phyloP scores from a whole-genome alignment of 2,113 vertebrate genomes.

The Suricata suricatta region DNA sequence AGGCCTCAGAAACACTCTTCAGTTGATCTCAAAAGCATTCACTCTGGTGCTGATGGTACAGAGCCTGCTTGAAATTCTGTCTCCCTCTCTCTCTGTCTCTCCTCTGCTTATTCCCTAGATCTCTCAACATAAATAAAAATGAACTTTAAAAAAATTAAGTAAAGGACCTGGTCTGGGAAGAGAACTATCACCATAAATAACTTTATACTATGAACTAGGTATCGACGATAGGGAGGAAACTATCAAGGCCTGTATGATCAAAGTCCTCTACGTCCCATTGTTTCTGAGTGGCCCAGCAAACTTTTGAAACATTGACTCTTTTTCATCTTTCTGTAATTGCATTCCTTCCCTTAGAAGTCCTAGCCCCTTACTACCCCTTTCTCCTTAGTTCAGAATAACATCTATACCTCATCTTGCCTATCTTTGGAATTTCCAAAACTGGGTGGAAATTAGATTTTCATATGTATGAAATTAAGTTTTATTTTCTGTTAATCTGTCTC shows the following conservation, averaged over 20 bases:
- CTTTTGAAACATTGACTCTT: not conserved
- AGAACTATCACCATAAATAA: not conserved
- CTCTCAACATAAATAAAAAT: too few relatives aligned
- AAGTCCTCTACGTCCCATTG: not conserved
- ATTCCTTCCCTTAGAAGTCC: not conserved
- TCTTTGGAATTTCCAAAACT: not conserved
- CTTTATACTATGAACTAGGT: not conserved
- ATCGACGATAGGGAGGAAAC: not conserved
- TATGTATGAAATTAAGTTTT: not conserved
- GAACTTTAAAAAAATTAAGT: not conserved
- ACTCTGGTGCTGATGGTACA: not conserved
- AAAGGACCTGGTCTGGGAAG: not conserved
- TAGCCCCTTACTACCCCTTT: not conserved
- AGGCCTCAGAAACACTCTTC: not conserved
- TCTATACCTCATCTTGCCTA: not conserved
- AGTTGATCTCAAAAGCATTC: not conserved
- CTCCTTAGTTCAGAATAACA: not conserved
- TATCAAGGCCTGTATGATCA: not conserved
- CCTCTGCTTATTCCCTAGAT: too few relatives aligned
- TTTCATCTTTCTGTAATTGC: not conserved
- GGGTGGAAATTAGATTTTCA: not conserved
- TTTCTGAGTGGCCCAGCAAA: not conserved
- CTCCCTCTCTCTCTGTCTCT: too few relatives aligned
- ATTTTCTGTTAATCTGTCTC: not conserved
- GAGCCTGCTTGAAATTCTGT: too few relatives aligned